A percentile compares a stretch with the other conserved stretches of the same genome.
Evolutionary conservation across 1,140 invertebrate genomes (phyloP).

Genomic region (Dinothrombium tinctorium): DNA sequence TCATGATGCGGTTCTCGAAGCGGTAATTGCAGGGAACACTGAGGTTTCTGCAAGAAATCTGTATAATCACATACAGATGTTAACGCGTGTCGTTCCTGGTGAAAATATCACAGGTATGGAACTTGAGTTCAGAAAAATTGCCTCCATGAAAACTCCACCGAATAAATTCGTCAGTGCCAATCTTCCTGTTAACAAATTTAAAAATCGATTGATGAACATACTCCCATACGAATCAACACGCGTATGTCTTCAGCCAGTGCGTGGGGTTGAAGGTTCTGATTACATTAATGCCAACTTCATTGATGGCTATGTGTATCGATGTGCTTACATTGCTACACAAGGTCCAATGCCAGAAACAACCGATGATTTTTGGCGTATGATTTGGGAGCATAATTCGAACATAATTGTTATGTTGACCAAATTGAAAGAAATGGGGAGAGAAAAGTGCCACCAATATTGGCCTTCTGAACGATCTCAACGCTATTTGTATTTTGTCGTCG

Average conservation of each 20-base stretch:
- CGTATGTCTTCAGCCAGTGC: conserved; percentile 71
- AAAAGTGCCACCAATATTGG: conserved; percentile 98
- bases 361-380: conserved; percentile 97
- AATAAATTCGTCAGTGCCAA: conserved; percentile 85
- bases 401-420: conserved; percentile 98
- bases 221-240: conserved; percentile 83
- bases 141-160: conserved; percentile 80
- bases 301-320: conserved; percentile 56
- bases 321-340: conserved; percentile 93
- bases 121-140: conserved; percentile 65
- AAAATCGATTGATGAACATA: conserved; percentile 90
- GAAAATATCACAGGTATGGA: conserved; percentile 90
- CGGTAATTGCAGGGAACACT: conserved; percentile 78
- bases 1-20: conserved; percentile 85
- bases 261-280: conserved; percentile 81
- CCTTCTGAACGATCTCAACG: conserved; percentile 72
- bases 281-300: conserved; percentile 98
- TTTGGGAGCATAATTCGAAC: conserved; percentile 99
- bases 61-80: conserved; percentile 75
- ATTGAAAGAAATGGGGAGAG: conserved; percentile 87
- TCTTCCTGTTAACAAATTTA: conserved; percentile 86
- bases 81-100: conserved; percentile 33
- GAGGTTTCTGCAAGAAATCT: conserved; percentile 77
- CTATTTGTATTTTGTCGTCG: conserved; percentile 91
- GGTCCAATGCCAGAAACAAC: conserved; percentile 83